Conservation (phyloP, 30 jellyfish, hydroid and myxozoan species). For the Mastigias papua region DNA sequence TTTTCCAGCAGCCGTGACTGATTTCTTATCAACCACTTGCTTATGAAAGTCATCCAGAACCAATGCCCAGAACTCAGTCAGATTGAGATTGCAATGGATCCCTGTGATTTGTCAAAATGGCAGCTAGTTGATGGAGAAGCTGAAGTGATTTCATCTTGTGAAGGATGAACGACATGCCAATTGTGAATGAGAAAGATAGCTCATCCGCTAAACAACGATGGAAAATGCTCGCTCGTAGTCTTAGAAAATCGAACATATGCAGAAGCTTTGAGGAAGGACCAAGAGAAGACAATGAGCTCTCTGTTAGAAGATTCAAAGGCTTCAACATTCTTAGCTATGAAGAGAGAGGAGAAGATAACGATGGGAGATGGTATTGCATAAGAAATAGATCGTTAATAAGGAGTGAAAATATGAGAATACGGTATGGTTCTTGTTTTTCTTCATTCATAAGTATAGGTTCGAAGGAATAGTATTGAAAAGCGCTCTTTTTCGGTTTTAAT, state of each 20-base stretch:
- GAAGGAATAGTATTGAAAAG: neutral
- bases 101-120: too few relatives aligned
- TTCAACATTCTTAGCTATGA: constrained; percentile 28
- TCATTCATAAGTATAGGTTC: too few relatives aligned
- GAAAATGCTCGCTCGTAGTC: constrained; percentile 55
- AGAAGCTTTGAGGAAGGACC: neutral
- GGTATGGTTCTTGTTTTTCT: neutral
- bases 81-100: too few relatives aligned
- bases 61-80: too few relatives aligned
- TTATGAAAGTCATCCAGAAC: too few relatives aligned
- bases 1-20: too few relatives aligned
- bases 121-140: too few relatives aligned
- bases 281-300: neutral
- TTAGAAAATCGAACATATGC: constrained; percentile 20
- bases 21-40: too few relatives aligned
- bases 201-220: constrained; percentile 65
- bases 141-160: neutral
- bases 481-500: neutral
- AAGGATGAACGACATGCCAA: constrained; percentile 1
- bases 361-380: constrained; percentile 24
- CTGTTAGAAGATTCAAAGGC: constrained; percentile 72
- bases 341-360: neutral
- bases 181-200: neutral
- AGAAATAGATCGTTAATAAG: neutral
- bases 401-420: neutral